Conservation (phyloP, 2,888 invertebrate species). For the Agrochola circellaris region DNA sequence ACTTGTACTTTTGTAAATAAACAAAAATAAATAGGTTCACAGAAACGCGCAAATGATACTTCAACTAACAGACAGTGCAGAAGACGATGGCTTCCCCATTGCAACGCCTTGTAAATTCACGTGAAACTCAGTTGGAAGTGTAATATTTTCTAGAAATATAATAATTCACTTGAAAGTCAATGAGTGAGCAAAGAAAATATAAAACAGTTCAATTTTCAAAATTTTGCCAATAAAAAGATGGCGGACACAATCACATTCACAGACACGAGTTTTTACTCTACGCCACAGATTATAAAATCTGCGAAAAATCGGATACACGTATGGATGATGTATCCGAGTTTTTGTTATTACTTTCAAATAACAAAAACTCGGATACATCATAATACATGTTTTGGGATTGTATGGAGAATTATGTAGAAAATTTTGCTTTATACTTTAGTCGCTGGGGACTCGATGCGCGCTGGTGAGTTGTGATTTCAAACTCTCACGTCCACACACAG, state of each 20-base stretch:
- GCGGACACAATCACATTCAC: conserved; percentile 13
- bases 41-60: conserved; percentile 43
- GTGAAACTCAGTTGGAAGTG: not conserved
- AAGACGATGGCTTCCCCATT: conserved; percentile 79
- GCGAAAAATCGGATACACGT: conserved; percentile 30
- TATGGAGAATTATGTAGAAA: too few relatives aligned
- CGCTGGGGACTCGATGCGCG: too few relatives aligned
- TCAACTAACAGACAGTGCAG: conserved; percentile 77
- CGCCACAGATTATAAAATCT: conserved; percentile 26
- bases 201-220: conserved; percentile 55
- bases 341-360: too few relatives aligned
- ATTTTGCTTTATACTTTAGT: too few relatives aligned
- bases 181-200: conserved; percentile 33
- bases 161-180: conserved; percentile 24
- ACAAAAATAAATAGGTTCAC: conserved; percentile 42
- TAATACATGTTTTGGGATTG: too few relatives aligned
- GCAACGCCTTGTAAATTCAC: conserved; percentile 6
- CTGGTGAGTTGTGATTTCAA: too few relatives aligned
- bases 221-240: conserved; percentile 45
- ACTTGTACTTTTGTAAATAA: conserved; percentile 64
- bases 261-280: conserved; percentile 3
- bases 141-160: not conserved
- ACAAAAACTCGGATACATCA: conserved; percentile 14
- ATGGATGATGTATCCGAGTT: too few relatives aligned
- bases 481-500: too few relatives aligned